Percentiles rank a stretch among this genome's conserved stretches.
Conservation (phyloP, 2,113 vertebrate genomes). For the Lamprotornis superbus region DNA sequence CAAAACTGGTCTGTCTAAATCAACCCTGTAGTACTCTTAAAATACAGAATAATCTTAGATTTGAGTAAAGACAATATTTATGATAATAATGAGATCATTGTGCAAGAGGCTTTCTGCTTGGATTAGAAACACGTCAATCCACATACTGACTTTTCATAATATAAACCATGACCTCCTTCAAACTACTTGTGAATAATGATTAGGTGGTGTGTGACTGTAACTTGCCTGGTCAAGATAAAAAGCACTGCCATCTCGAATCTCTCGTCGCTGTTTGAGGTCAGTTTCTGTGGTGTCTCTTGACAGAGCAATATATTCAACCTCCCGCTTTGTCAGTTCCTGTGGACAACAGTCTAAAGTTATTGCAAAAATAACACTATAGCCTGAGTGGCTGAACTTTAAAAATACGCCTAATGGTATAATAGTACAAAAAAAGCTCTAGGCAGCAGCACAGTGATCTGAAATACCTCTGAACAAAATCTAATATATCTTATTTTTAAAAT, state of each 20-base stretch:
- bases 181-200: background rate
- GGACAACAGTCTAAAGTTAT: constrained; percentile 10
- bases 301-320: constrained; percentile 91
- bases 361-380: constrained; percentile 6
- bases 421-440: background rate
- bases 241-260: constrained; percentile 90
- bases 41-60: background rate
- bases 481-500: background rate
- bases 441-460: background rate
- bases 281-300: constrained; percentile 96
- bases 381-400: background rate
- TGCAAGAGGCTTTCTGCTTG: background rate
- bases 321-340: constrained; percentile 91
- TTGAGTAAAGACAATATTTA: background rate
- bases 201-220: background rate
- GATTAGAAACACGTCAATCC: background rate
- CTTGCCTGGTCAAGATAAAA: constrained; percentile 96
- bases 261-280: constrained; percentile 94
- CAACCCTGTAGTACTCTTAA: background rate
- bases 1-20: background rate
- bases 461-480: background rate
- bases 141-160: background rate
- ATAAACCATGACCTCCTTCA: background rate
- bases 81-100: background rate
- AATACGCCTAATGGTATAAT: background rate